These are phyloP conservation scores for Leucoptera coffeella DNA, from an alignment of 2,888 invertebrate species.

Conservation along the genomic window DNA sequence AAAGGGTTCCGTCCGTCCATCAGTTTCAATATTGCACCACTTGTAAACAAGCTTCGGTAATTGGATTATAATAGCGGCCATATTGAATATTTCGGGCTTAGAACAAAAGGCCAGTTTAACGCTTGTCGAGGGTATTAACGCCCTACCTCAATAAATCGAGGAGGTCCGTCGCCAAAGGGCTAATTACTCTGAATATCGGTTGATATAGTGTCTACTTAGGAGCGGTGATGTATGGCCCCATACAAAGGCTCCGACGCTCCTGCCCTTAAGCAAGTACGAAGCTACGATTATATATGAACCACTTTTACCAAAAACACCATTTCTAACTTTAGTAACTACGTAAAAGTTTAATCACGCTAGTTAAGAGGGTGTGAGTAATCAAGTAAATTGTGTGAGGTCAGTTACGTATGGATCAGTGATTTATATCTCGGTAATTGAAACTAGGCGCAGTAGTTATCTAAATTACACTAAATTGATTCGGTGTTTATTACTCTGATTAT, in stretches of 20 bases:
- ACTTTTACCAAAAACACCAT: constrained; percentile 30
- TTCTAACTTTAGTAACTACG: too few species aligned
- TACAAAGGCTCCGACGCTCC: constrained; percentile 44
- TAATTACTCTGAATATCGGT: constrained; percentile 47
- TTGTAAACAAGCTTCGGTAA: too few species aligned
- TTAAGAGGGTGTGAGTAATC: background rate
- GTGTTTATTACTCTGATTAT: constrained; percentile 6
- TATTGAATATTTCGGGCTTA: constrained; percentile 36
- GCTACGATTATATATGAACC: constrained; percentile 42
- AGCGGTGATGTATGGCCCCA: constrained; percentile 40
- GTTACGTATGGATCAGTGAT: too few species aligned
- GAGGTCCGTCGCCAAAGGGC: constrained; percentile 47
- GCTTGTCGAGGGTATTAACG: constrained; percentile 47
- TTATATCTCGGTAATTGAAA: too few species aligned
- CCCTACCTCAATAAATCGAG: constrained; percentile 46
- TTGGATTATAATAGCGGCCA: constrained; percentile 15
- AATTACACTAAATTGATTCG: background rate
- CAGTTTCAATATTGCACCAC: too few species aligned
- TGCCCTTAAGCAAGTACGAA: constrained; percentile 19
- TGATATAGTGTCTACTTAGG: constrained; percentile 54
- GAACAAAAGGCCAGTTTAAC: constrained; percentile 45
- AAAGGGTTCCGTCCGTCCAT: background rate
- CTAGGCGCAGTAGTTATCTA: background rate
- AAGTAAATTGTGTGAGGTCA: background rate
- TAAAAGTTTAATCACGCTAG: background rate